Percentiles rank a stretch among this genome's conserved stretches.
Conservation (phyloP, 2,888 invertebrate genomes). For the Mythimna loreyi region DNA sequence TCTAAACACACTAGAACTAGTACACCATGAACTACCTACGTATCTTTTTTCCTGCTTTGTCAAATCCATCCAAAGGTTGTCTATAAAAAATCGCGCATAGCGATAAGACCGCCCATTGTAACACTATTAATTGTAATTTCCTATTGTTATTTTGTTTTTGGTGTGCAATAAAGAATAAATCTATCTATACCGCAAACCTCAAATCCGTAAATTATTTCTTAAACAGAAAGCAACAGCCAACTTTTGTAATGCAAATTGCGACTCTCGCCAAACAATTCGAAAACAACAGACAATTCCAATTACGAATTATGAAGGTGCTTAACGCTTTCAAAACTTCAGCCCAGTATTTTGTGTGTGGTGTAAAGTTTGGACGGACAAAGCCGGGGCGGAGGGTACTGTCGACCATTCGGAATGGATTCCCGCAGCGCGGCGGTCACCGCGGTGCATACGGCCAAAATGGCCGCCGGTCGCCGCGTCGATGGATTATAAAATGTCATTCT, state of each 20-base stretch:
- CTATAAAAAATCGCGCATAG: no score
- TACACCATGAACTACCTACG: no score
- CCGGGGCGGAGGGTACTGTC: neutral
- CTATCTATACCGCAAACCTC: neutral
- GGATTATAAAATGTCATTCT: conserved; percentile 39
- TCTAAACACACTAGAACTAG: no score
- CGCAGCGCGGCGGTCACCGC: conserved; percentile 1
- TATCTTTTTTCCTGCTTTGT: no score
- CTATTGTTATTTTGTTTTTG: no score
- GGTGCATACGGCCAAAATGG: conserved; percentile 4
- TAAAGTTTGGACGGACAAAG: conserved; percentile 35
- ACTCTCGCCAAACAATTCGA: conserved; percentile 18
- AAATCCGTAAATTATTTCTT: conserved; percentile 11
- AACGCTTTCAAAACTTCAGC: conserved; percentile 28
- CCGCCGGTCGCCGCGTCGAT: neutral
- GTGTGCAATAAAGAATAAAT: no score
- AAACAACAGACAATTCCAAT: conserved; percentile 44
- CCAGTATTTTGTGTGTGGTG: conserved; percentile 28
- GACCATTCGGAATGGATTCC: conserved; percentile 17
- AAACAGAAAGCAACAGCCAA: neutral
- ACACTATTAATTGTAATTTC: no score
- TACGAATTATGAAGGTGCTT: conserved; percentile 37
- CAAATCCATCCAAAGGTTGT: no score
- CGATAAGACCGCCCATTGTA: no score
- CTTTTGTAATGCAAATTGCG: conserved; percentile 5